Percentiles rank a stretch among this genome's conserved stretches.
Evolutionary conservation across 2,113 vertebrate genomes (phyloP).

Genomic region (Emydocephalus ijimae): DNA sequence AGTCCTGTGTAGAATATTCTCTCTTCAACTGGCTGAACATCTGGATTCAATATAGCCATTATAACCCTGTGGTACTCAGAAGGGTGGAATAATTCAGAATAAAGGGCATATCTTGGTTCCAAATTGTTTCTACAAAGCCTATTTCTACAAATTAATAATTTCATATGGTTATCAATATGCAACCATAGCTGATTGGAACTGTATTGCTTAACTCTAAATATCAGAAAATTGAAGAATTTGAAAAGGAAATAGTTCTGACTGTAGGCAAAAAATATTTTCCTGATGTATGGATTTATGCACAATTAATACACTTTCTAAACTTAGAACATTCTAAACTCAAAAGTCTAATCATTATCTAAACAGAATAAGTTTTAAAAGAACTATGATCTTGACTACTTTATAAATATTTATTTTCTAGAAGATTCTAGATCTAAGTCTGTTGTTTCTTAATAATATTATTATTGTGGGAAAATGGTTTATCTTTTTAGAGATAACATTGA

Average conservation of each 20-base stretch:
- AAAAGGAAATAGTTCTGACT: background rate
- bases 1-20: background rate
- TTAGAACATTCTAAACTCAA: background rate
- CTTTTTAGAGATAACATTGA: conserved; percentile 24
- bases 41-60: background rate
- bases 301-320: too few relatives aligned
- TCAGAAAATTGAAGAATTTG: background rate
- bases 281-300: background rate
- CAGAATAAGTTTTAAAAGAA: background rate
- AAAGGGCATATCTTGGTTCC: background rate
- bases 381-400: background rate
- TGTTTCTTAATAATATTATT: background rate
- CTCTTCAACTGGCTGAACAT: background rate
- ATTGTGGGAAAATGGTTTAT: background rate
- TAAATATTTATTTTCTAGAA: conserved; percentile 8
- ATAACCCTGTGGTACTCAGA: background rate
- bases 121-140: background rate
- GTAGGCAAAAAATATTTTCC: background rate
- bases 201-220: background rate
- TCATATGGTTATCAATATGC: background rate
- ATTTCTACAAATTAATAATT: background rate
- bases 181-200: background rate
- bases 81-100: background rate
- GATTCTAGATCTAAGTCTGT: background rate
- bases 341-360: background rate